phyloP scores from a whole-genome alignment of 2,888 invertebrate species.

The Lepas anatifera region DNA sequence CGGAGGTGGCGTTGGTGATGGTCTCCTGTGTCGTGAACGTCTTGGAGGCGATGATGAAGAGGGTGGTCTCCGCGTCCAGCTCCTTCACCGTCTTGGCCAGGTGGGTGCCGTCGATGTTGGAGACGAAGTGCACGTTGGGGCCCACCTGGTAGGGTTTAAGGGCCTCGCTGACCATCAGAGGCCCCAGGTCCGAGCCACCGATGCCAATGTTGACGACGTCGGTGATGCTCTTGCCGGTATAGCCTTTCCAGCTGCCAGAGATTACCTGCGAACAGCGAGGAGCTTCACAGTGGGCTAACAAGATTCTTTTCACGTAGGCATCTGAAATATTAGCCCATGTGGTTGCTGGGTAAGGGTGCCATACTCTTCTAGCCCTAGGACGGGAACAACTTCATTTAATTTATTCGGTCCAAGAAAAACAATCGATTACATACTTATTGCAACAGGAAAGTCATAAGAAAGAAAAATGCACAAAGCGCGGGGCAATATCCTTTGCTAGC shows the following conservation, averaged over 20 bases:
- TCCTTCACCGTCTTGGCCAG: conserved; percentile 83
- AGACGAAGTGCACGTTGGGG: conserved; percentile 85
- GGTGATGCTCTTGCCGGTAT: conserved; percentile 84
- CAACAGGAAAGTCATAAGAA: too few species aligned
- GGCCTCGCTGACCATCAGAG: conserved; percentile 97
- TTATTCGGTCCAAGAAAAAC: too few species aligned
- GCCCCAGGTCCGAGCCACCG: conserved; percentile 97
- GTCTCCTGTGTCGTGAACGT: conserved; percentile 99
- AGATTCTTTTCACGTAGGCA: too few species aligned
- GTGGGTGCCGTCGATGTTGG: conserved; percentile 99
- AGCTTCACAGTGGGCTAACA: too few species aligned
- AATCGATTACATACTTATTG: too few species aligned
- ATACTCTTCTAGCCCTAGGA: too few species aligned
- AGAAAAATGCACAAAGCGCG: too few species aligned
- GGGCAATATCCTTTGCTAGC: too few species aligned
- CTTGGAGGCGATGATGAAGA: conserved; percentile 98
- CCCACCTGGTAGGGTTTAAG: conserved; percentile 80
- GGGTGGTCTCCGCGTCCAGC: conserved; percentile 78
- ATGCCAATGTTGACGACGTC: conserved; percentile 99
- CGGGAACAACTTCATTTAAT: too few species aligned
- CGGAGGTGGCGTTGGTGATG: conserved; percentile 95
- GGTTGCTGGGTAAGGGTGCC: too few species aligned
- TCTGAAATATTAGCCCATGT: too few species aligned
- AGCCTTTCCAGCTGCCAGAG: conserved; percentile 50
- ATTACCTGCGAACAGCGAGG: conserved; percentile 37